Percentiles rank a stretch among this genome's conserved stretches.
These are phyloP conservation scores for Actias luna DNA, from an alignment of 2,888 invertebrate species.

Conservation along the genomic window DNA sequence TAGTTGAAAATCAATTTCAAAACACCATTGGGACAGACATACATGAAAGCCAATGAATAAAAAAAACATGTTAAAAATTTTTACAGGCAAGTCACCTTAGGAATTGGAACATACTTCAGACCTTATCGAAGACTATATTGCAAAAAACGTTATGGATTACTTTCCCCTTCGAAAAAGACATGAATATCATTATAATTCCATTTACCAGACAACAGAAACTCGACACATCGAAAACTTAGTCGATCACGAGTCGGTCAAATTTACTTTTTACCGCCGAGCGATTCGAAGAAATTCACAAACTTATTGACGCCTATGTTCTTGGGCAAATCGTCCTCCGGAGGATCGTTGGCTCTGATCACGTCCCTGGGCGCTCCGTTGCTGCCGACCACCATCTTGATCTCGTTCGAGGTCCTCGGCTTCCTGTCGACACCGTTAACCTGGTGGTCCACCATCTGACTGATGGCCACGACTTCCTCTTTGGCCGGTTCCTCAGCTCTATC, in stretches of 20 bases:
- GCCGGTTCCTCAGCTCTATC: constrained; percentile 17
- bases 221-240: not conserved
- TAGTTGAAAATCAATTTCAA: too few species aligned
- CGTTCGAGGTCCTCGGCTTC: constrained; percentile 62
- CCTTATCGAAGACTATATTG: too few species aligned
- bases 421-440: constrained; percentile 46
- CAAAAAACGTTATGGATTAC: too few species aligned
- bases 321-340: constrained; percentile 73
- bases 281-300: constrained; percentile 76
- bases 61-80: too few species aligned
- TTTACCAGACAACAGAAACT: not conserved
- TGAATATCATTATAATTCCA: not conserved
- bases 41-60: too few species aligned
- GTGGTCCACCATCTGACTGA: constrained; percentile 9
- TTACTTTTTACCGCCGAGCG: constrained; percentile 73
- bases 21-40: too few species aligned
- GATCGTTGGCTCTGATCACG: constrained; percentile 72
- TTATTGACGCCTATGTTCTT: constrained; percentile 77
- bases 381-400: constrained; percentile 68
- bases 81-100: not conserved
- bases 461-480: constrained; percentile 21
- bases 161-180: not conserved
- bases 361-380: constrained; percentile 63
- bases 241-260: not conserved
- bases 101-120: not conserved